Conservation (phyloP, 2,888 invertebrate species). For the Mycalesis mineus region DNA sequence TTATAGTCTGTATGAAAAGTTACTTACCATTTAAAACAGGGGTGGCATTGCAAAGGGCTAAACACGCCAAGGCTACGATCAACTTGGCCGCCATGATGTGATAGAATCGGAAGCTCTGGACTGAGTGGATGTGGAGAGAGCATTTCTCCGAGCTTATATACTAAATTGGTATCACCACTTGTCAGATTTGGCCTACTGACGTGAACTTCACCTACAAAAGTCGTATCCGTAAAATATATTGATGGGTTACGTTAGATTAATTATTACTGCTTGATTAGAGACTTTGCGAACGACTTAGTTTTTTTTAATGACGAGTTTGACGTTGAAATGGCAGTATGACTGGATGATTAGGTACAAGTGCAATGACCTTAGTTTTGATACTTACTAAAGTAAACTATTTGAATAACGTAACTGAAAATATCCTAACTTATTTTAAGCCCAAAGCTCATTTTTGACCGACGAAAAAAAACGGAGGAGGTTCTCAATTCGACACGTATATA, state of each 20-base stretch:
- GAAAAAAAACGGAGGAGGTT: too few species aligned
- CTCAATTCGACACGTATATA: too few species aligned
- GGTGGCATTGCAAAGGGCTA: conserved; percentile 56
- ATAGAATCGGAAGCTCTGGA: conserved; percentile 46
- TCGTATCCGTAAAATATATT: conserved; percentile 57
- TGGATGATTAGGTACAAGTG: conserved; percentile 2
- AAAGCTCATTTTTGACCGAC: too few species aligned
- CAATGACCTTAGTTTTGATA: background rate
- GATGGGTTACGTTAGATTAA: conserved; percentile 62
- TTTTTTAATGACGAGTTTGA: conserved; percentile 1
- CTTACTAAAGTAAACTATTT: too few species aligned
- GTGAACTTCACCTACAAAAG: conserved; percentile 67
- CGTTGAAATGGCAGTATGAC: conserved; percentile 5
- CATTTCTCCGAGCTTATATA: conserved; percentile 74
- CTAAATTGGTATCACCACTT: conserved; percentile 46
- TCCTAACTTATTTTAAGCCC: too few species aligned
- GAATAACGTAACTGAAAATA: too few species aligned
- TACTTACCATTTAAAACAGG: conserved; percentile 38
- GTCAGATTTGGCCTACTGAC: conserved; percentile 51
- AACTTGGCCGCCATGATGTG: conserved; percentile 59
- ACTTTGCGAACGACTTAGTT: conserved; percentile 22
- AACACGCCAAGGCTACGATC: conserved; percentile 53
- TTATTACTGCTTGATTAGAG: conserved; percentile 38
- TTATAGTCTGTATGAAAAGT: conserved; percentile 13
- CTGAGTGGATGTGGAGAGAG: conserved; percentile 71